Base-by-base conservation (phyloP, 2,797 vertebrate genomes). In the Clarias laeviceps region DNA sequence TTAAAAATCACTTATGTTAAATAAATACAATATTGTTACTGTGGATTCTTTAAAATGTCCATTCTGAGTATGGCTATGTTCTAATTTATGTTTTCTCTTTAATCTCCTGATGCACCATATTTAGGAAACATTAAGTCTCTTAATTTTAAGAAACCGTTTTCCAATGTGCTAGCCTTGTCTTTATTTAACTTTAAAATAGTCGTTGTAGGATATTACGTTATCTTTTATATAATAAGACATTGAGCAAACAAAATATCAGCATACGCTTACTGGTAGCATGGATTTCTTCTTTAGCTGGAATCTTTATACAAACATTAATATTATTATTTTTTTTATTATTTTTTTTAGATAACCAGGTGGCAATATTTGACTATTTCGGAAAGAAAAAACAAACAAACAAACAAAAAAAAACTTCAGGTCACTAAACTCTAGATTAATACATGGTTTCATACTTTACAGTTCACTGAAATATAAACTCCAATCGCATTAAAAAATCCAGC, bases 381-480 rank as follows among this genome's bases (percentile, higher is more conserved):
- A 70, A 20, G 5, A 40, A 40, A 40, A 40, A 20, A 20, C 0
- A 59, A 61, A 15, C 2, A 59, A 72, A 14, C 7, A 57, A 40
- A 40, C 20, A 20, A 59, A 59, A 59, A 59, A 18, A 20, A 59
- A 59, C 18, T 4, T 79, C 17, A 17, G 12, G 22, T 79, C 34
- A 64, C 59, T 79, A 79, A 79, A 45, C 34, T 40, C 5, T 40
- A n/a, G 59, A 62, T 40, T 37, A 62, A 18, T n/a, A 57, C 57
- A 77, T 3, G 18, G 54, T 29, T 77, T 77, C 8, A 77, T 12
- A 45, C 32, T 78, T 78, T 57, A 78, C 57, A 62, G 76, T 62
- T 78, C 22, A 17, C 12, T 59, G 59, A 59, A 77, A 59, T 59
- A 59, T 59, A 24, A 77, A 77, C 74, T 40, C 12, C 20, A 78